Conservation (phyloP, 1,140 invertebrate species). For the Drosophila ironensis region DNA sequence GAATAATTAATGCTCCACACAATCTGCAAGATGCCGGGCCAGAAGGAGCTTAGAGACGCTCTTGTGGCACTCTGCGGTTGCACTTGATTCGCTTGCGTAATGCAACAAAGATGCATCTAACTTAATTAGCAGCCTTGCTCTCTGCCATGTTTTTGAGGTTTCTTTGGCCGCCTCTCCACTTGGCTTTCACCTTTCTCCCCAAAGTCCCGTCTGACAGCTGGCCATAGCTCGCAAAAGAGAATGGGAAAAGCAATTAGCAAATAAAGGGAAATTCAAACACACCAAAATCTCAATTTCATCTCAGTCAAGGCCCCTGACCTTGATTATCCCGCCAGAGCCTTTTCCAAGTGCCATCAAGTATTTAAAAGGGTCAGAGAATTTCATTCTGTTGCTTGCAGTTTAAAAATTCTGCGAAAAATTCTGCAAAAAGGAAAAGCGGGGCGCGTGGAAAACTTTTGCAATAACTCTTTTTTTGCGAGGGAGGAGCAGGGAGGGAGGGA, state of each 20-base stretch:
- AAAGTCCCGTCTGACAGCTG: constrained; percentile 16
- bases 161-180: constrained; percentile 11
- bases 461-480: constrained; percentile 47
- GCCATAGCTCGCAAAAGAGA: background rate
- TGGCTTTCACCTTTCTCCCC: background rate
- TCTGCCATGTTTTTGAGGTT: constrained; percentile 44
- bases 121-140: constrained; percentile 52
- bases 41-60: constrained; percentile 6
- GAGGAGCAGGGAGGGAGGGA: background rate
- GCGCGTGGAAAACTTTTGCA: constrained; percentile 50
- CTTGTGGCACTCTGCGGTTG: constrained; percentile 44
- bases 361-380: constrained; percentile 37
- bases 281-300: constrained; percentile 4
- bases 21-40: background rate
- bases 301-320: constrained; percentile 17
- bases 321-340: constrained; percentile 9
- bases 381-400: constrained; percentile 14
- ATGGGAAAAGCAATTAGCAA: constrained; percentile 40
- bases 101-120: constrained; percentile 49
- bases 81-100: constrained; percentile 48
- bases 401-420: constrained; percentile 19
- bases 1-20: constrained; percentile 41
- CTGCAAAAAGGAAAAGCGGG: constrained; percentile 10
- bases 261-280: constrained; percentile 19
- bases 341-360: constrained; percentile 36